Percentiles rank a stretch among this genome's conserved stretches.
Evolutionary conservation across 2,797 vertebrate genomes (phyloP).

Genomic region (Aldrovandia affinis): DNA sequence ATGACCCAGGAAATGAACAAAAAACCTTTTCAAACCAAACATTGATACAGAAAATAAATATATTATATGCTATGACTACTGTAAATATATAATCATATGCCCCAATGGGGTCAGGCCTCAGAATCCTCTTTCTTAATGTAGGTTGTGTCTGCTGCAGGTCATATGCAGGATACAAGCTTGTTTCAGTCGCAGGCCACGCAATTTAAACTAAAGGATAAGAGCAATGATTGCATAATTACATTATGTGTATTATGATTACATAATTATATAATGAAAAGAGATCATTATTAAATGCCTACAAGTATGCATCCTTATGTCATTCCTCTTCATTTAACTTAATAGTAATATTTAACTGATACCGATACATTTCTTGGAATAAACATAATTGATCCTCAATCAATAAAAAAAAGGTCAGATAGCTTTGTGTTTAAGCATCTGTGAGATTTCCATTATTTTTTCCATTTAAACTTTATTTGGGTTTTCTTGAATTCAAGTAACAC

Average conservation of each 20-base stretch:
- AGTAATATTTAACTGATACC: neutral
- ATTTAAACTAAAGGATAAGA: neutral
- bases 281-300: neutral
- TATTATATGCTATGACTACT: neutral
- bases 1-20: neutral
- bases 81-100: neutral
- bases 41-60: neutral
- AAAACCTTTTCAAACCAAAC: neutral
- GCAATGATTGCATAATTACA: neutral
- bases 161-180: neutral
- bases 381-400: too few species aligned
- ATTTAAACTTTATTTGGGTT: too few species aligned
- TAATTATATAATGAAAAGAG: neutral
- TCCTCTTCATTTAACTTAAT: neutral
- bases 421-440: neutral
- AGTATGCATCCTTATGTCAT: neutral
- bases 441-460: neutral
- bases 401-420: neutral
- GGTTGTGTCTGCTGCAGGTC: neutral
- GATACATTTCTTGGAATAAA: neutral
- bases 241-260: neutral
- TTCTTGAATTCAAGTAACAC: too few species aligned
- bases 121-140: slow-evolving; percentile 14
- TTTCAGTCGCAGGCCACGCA: neutral
- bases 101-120: neutral